Evolutionary conservation across 1,140 invertebrate species (phyloP), one percentile per base, ranked within the genome.

Genomic region (Drosophila kanapiae): DNA sequence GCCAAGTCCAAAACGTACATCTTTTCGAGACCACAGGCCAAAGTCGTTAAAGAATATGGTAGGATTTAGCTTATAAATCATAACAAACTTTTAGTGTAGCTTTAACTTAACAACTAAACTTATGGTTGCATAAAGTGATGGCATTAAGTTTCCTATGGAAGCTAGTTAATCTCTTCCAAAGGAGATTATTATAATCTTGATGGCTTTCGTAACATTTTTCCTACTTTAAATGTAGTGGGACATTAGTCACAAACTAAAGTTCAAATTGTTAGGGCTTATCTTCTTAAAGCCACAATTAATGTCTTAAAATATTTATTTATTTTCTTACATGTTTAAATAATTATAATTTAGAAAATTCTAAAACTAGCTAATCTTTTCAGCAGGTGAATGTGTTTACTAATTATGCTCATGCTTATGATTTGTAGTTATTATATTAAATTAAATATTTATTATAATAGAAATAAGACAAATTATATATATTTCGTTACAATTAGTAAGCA

Each of bases 91-190:
- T 23, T 37, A 9, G 18, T 37, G 33, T 23, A 14, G 4, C 5
- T 14, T 54, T 51, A 33, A 33, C n/a, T 51, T 51, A 37, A 54
- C 6, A 23, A 54, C 33, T 54, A 3, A 54, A 54, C 4, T 23
- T 37, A 53, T 8, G 16, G 4, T 8, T 53, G n/a, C 13, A 48
- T 27, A 8, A 48, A 48, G 45, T 33, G 13, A n/a, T 33, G 16
- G 4, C 27, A 49, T 49, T n/a, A 29, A 10, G 23, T 0, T 8
- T 48, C 47, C 3, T 7, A 48, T 14, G 4, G 47, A n/a, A 35
- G 35, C 6, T 35, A 18, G 51, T 14, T 54, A 14, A 23, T 37
- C 33, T 37, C 1, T 23, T 37, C 13, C 33, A 13, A 13, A 16
- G 11, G 27, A n/a, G 3, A 11, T 23, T 16, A 54, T 37, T 23